Base-by-base conservation (phyloP, 64 coral and sea anemone genomes). In the Dendrophyllia cribrosa region DNA sequence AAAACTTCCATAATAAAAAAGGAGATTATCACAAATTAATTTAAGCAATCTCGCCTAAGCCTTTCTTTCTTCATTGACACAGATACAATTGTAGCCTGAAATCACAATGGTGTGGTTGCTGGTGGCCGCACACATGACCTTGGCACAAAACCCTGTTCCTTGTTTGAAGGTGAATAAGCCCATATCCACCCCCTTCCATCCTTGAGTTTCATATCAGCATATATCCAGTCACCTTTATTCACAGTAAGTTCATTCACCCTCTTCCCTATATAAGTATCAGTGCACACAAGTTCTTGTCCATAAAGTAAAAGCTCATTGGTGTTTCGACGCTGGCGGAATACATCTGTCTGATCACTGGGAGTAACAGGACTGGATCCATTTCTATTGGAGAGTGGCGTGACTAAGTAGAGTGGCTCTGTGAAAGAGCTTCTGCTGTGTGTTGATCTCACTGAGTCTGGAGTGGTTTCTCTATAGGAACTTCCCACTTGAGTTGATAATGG, bases 191-290 rank as follows among this genome's bases (percentile, higher is more conserved):
- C 95, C 11, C 75, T 82, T 3, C 82, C 81, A 91, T 97, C 92
- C 52, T 88, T 97, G 45, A 67, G 78, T 68, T 97, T 93, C 92
- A 97, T 97, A 70, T 97, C 95, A 22, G 95, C 95, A 77, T 97
- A 97, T 66, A 97, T 91, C 95, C 95, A 97, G 43, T 97, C 95
- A 64, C 95, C 95, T 51, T 97, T 97, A 72, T 94, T 75, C 20
- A 97, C 92, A 25, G 95, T 94, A 14, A 97, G 66, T 70, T 97
- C 95, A 87, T 94, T 88, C 7, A 3, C 20, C 44, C 79, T 90
- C 46, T 71, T 69, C 43, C 74, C 78, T 10, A 91, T n/a, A 34
- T 87, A 87, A 34, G 95, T 94, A 55, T 97, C 95, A 61, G 88
- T 97, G 47, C 95, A 97, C 34, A 97, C 95, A 70, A 97, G 66